Evolutionary conservation across 2,113 vertebrate species (phyloP).

Genomic region (Gallinago paraguaiae): DNA sequence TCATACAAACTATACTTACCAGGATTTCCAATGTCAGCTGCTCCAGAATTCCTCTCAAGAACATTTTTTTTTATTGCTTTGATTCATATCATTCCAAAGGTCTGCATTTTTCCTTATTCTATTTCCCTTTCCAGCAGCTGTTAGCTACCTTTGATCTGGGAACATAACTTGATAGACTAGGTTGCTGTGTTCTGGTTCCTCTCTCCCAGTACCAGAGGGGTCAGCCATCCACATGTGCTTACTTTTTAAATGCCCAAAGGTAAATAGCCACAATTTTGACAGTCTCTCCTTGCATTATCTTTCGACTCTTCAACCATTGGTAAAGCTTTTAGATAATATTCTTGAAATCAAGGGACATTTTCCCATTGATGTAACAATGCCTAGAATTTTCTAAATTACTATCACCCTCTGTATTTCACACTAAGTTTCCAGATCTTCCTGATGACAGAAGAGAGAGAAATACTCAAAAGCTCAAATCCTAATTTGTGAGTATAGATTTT

Average conservation of each 20-base stretch:
- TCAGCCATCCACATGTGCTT: conserved; percentile 20
- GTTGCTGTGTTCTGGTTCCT: conserved; percentile 40
- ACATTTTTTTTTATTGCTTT: conserved; percentile 11
- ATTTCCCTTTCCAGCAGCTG: conserved; percentile 50
- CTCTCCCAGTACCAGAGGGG: background rate
- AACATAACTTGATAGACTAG: conserved; percentile 18
- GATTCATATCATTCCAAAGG: conserved; percentile 41
- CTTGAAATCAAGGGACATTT: background rate
- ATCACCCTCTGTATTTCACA: background rate
- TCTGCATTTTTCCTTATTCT: conserved; percentile 38
- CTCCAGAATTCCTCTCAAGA: background rate
- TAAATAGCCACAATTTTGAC: background rate
- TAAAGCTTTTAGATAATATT: background rate
- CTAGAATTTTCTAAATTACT: background rate
- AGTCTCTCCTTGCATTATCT: background rate
- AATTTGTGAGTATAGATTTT: background rate
- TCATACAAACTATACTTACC: background rate
- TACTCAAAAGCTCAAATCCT: background rate
- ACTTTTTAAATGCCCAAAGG: background rate
- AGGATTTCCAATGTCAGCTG: conserved; percentile 29
- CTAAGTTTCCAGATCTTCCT: background rate
- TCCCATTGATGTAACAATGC: background rate
- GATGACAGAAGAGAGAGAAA: background rate
- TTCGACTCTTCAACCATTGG: background rate
- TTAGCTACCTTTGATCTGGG: conserved; percentile 57